These are phyloP conservation scores for Hiodon alosoides DNA, from an alignment of 2,113 vertebrate genomes.

Conservation along the genomic window DNA sequence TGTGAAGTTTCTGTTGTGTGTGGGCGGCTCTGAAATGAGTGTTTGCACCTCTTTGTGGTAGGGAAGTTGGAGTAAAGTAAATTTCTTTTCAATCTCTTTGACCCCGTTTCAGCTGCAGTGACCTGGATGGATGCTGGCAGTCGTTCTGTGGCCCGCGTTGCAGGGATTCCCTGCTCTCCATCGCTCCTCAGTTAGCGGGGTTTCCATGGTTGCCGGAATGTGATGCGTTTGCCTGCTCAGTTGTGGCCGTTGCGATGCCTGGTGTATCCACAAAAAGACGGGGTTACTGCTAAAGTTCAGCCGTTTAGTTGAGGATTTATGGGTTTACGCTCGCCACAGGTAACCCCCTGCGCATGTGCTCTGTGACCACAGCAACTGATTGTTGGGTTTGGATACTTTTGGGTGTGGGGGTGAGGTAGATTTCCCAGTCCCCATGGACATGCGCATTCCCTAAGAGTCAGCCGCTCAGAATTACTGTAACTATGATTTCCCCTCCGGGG, in stretches of 20 bases:
- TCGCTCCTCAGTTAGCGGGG: not conserved
- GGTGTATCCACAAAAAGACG: not conserved
- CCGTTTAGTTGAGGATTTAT: too few species aligned
- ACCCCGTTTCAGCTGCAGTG: too few species aligned
- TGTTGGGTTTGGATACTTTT: not conserved
- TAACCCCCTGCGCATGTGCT: constrained; percentile 7
- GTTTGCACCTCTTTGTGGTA: too few species aligned
- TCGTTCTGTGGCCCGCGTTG: not conserved
- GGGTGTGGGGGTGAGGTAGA: not conserved
- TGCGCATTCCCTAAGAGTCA: not conserved
- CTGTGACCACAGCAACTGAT: not conserved
- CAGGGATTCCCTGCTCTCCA: not conserved
- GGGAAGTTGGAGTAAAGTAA: too few species aligned
- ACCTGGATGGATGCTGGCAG: too few species aligned
- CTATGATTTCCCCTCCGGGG: constrained; percentile 43
- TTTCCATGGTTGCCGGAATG: constrained; percentile 31
- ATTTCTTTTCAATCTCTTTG: too few species aligned
- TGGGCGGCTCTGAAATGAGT: too few species aligned
- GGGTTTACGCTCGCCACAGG: constrained; percentile 16
- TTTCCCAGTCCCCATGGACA: constrained; percentile 17
- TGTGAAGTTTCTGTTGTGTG: too few species aligned
- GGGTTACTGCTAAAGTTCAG: constrained; percentile 9
- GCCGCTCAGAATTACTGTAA: constrained; percentile 38
- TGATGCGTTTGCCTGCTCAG: constrained; percentile 21
- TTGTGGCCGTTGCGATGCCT: constrained; percentile 19